These are phyloP conservation scores for Nomada fucata DNA, from an alignment of 2,888 invertebrate species.

Conservation along the genomic window DNA sequence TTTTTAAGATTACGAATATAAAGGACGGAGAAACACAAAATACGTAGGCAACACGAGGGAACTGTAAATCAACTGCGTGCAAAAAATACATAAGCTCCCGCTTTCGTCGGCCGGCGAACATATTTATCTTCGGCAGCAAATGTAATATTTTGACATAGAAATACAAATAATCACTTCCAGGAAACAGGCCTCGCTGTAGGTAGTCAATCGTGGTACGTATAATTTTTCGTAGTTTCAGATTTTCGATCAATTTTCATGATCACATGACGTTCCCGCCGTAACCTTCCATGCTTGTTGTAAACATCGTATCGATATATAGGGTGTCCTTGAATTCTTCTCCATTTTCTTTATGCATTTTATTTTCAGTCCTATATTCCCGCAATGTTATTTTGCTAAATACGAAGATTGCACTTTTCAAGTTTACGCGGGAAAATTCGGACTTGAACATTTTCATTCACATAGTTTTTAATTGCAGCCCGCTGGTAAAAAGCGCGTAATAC, in stretches of 20 bases:
- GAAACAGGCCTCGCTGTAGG: constrained; percentile 39
- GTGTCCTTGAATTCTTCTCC: constrained; percentile 49
- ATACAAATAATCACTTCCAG: constrained; percentile 27
- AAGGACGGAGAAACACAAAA: neutral
- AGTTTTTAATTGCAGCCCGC: constrained; percentile 34
- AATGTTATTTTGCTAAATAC: neutral
- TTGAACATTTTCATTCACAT: neutral
- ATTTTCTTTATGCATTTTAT: neutral
- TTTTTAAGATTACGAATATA: constrained; percentile 1
- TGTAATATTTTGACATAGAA: constrained; percentile 56
- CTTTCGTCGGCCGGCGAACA: constrained; percentile 59
- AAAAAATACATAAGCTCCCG: constrained; percentile 43
- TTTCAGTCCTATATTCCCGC: neutral
- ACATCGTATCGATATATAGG: constrained; percentile 59
- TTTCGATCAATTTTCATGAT: constrained; percentile 23
- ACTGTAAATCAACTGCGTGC: constrained; percentile 5
- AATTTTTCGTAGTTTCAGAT: neutral
- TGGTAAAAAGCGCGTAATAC: constrained; percentile 11
- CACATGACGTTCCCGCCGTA: constrained; percentile 67
- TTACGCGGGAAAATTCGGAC: neutral
- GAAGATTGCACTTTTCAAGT: neutral
- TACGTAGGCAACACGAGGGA: neutral
- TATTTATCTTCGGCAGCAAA: constrained; percentile 53
- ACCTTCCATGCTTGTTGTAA: constrained; percentile 63
- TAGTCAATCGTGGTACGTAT: constrained; percentile 55